Conservation (phyloP, 2,888 invertebrate genomes). For the Pristionchus fissidentatus region DNA sequence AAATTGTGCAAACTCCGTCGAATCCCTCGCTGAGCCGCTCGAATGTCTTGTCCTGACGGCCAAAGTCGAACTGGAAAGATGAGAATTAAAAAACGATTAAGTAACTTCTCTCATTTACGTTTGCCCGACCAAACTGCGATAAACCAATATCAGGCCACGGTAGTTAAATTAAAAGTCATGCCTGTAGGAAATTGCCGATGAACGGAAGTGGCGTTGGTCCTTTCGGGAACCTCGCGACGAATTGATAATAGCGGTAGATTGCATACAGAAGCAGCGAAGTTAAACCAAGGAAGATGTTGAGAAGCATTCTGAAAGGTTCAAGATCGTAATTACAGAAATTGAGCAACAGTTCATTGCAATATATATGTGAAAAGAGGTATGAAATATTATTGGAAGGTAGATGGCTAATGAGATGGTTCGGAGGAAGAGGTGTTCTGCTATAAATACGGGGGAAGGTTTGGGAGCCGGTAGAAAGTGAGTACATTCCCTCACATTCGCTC, state of each 20-base stretch:
- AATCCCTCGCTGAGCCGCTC: neutral
- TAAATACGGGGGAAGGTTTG: no score
- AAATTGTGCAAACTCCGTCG: neutral
- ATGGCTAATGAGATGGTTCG: no score
- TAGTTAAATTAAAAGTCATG: neutral
- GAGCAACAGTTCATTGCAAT: no score
- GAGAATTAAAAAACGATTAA: neutral
- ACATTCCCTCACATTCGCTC: no score
- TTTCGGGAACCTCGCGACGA: neutral
- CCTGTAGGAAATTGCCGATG: conserved; percentile 12
- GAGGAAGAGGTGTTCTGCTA: no score
- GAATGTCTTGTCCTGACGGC: neutral
- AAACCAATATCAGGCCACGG: no score
- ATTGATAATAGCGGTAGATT: neutral
- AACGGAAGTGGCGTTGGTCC: conserved; percentile 4
- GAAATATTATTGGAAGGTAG: no score
- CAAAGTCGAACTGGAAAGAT: neutral
- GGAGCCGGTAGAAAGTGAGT: no score
- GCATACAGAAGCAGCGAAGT: neutral
- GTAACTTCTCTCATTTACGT: no score
- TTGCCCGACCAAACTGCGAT: no score
- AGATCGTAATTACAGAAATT: no score
- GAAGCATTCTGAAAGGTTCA: neutral
- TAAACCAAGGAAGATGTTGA: neutral
- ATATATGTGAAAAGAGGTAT: no score